Base-by-base conservation (phyloP, 92 coral and sea anemone genomes). In the Diadumene lineata region DNA sequence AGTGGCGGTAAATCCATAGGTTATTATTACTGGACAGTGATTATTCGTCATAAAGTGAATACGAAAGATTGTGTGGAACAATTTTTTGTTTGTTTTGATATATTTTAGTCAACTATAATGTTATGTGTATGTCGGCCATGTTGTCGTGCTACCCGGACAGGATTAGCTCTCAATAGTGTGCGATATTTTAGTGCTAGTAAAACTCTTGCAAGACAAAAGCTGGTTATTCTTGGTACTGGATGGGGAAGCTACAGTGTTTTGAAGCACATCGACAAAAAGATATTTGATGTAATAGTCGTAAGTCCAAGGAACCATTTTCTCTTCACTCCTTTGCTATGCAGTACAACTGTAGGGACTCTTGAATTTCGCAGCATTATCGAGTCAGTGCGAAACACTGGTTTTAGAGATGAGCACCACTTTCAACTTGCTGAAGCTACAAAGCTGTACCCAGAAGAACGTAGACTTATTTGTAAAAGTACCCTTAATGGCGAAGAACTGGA, bases 211-310 rank as follows among this genome's bases (percentile, higher is more conserved):
- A 64, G 81, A 25, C 87, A 88, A 33, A 82, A 85, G 1, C 74
- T 94, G 31, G 96, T 94, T 10, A 86, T 94, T 33, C 88, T 94
- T 3, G 98, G 98, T 19, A 94, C 98, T 15, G 98, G 98, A 6
- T 94, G 98, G 98, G 97, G 94, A 1, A 92, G 98, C 73, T 94
- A 94, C 81, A 94, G 98, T 63, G 94, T 94, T 1, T 70, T 94
- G 30, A 94, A 94, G 55, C 88, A 88, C 66, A 84, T 91, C 23
- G 75, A 94, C 78, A 91, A 94, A 88, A 91, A 94, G 64, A 70
- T 94, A 1, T 94, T 88, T 61, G 98, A 94, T 73, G 98, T 92
- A 31, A 76, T 94, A 31, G 98, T 94, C 1, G 83, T 92, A 58
- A 94, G 98, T 58, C 98, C 98, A 23, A 84, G 98, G 29, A 94